Conservation (phyloP, 2,888 invertebrate species). For the Candidula unifasciata region DNA sequence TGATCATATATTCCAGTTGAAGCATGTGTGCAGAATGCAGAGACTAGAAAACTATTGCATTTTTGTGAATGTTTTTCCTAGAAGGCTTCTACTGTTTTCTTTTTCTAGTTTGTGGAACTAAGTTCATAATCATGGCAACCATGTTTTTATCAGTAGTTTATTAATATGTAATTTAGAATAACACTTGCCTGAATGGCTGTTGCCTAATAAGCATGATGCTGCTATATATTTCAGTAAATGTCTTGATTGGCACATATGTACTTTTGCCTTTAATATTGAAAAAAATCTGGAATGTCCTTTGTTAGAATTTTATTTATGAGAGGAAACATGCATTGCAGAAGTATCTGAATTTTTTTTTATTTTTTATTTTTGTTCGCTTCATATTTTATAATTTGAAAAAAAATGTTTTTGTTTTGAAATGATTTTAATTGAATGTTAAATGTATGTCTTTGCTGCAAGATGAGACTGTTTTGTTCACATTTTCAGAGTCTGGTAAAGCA, state of each 20-base stretch:
- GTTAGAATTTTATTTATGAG: constrained; percentile 11
- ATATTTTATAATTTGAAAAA: not conserved
- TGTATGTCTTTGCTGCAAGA: not conserved
- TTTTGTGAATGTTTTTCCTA: constrained; percentile 30
- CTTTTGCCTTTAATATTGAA: not conserved
- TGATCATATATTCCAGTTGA: not conserved
- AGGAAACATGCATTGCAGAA: not conserved
- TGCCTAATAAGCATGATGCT: constrained; percentile 23
- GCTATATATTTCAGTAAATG: not conserved
- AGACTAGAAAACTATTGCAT: not conserved
- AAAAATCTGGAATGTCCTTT: not conserved
- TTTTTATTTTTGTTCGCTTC: not conserved
- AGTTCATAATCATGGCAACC: too few relatives aligned
- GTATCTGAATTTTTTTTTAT: not conserved
- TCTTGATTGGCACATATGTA: not conserved
- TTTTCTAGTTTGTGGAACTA: too few relatives aligned
- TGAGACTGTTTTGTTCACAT: not conserved
- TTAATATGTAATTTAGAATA: too few relatives aligned
- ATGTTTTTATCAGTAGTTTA: too few relatives aligned
- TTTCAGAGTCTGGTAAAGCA: constrained; percentile 31
- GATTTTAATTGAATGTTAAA: not conserved
- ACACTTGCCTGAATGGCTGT: not conserved
- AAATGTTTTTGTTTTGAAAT: too few relatives aligned
- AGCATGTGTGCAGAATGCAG: constrained; percentile 21
- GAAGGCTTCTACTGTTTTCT: not conserved